Conservation (phyloP, 2,113 vertebrate genomes). For the Solea solea region DNA sequence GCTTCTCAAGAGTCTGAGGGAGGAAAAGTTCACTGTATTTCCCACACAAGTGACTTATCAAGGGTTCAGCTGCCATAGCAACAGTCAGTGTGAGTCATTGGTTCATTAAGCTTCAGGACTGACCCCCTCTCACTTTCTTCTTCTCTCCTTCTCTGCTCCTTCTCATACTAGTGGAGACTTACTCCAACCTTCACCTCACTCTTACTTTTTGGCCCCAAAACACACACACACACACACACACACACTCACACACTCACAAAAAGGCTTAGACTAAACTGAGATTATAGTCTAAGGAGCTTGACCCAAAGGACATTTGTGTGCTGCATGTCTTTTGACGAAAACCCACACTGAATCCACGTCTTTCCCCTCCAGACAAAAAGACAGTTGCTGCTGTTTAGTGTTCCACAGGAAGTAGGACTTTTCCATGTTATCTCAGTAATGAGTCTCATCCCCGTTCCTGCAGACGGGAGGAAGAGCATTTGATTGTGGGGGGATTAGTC, state of each 20-base stretch:
- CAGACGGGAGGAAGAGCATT: conserved; percentile 23
- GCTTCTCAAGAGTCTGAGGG: background rate
- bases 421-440: conserved; percentile 23
- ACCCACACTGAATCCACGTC: conserved; percentile 10
- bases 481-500: conserved; percentile 30
- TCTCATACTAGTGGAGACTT: background rate
- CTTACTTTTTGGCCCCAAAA: background rate
- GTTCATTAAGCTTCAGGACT: conserved; percentile 34
- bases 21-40: conserved; percentile 25
- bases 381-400: background rate
- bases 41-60: conserved; percentile 33
- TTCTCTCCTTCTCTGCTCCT: too few species aligned
- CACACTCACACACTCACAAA: conserved; percentile 1
- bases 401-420: conserved; percentile 18
- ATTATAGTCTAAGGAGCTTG: conserved; percentile 23
- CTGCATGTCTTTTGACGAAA: conserved; percentile 3
- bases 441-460: conserved; percentile 9
- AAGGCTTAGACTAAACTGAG: conserved; percentile 5
- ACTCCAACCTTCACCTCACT: background rate
- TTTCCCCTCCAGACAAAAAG: conserved; percentile 1
- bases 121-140: conserved; percentile 24
- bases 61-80: conserved; percentile 50
- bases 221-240: conserved; percentile 3
- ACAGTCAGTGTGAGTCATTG: conserved; percentile 41
- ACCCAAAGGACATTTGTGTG: conserved; percentile 22